Percentiles rank a stretch among this genome's conserved stretches.
Evolutionary conservation across 2,888 invertebrate genomes (phyloP).

Genomic region (Abrostola triplasia): DNA sequence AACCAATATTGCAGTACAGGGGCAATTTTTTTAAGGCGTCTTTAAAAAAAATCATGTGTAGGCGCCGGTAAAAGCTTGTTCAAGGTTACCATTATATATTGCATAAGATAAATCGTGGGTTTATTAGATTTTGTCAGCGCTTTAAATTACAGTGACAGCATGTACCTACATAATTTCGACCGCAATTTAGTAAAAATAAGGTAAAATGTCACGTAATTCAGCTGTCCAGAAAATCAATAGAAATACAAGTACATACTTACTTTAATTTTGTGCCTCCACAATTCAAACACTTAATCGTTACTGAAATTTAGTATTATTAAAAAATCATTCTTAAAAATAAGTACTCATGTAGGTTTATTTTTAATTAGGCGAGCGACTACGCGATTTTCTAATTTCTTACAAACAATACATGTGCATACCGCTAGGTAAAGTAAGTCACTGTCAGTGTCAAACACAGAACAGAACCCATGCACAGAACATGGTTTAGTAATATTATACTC

Average conservation of each 20-base stretch:
- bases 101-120: constrained; percentile 40
- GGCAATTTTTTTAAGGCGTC: too few relatives aligned
- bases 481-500: too few relatives aligned
- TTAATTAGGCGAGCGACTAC: constrained; percentile 5
- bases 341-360: constrained; percentile 11
- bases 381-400: too few relatives aligned
- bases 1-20: too few relatives aligned
- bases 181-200: neutral
- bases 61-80: constrained; percentile 31
- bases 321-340: constrained; percentile 14
- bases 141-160: neutral
- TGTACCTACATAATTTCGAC: neutral
- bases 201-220: constrained; percentile 6
- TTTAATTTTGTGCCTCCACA: constrained; percentile 14
- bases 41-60: too few relatives aligned
- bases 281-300: constrained; percentile 9
- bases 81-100: constrained; percentile 51
- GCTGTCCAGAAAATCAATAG: neutral
- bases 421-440: too few relatives aligned
- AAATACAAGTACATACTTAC: constrained; percentile 47
- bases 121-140: neutral
- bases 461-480: too few relatives aligned
- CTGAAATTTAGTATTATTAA: constrained; percentile 24
- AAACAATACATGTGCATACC: too few relatives aligned
- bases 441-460: too few relatives aligned